Base-by-base conservation (phyloP, 2,797 vertebrate genomes). In the Neomorphus geoffroyi region DNA sequence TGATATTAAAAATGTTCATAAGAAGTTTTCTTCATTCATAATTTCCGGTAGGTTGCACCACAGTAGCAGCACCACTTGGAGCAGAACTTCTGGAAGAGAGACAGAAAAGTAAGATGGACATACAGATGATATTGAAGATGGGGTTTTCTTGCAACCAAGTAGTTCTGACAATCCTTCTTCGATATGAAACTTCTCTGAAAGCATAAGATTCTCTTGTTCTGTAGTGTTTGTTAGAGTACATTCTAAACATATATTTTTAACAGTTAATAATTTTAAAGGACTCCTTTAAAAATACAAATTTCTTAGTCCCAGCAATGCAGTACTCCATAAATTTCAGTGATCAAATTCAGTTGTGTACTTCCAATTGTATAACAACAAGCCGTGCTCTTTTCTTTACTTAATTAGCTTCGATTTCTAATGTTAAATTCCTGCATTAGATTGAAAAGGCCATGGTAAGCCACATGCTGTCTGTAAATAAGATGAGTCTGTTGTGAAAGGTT, bases 401-500 rank as follows among this genome's bases (percentile, higher is more conserved):
- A 97, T 94, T 80, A 96, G 43, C 57, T 97, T 88, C 6, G 10
- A 94, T 96, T 97, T 93, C 91, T 96, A 79, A 84, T 43, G 67
- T 69, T 94, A 92, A 94, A 87, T 67, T 91, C 70, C 51, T 80
- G 35, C 56, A 95, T 94, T 83, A 90, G 54, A 86, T 94, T 96
- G 51, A 94, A 95, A 94, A 93, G 70, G 78, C 56, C 80, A 78
- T 8, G 24, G 54, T 45, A 86, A 93, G 71, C 46, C 79, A 90
- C 71, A 91, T 87, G 78, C 37, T 79, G 65, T 81, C 85, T 93
- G 85, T 93, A 96, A 97, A 94, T 57, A 90, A 89, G 37, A 94
- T 81, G 67, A 80, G 56, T 85, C 54, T 93, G 84, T 93, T 90
- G 39, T 84, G 91, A 85, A 93, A 90, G 28, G 79, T 92, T 96